Evolutionary conservation across 1,140 invertebrate species (phyloP), one percentile per base, ranked within the genome.

Genomic region (Aphis gossypii): DNA sequence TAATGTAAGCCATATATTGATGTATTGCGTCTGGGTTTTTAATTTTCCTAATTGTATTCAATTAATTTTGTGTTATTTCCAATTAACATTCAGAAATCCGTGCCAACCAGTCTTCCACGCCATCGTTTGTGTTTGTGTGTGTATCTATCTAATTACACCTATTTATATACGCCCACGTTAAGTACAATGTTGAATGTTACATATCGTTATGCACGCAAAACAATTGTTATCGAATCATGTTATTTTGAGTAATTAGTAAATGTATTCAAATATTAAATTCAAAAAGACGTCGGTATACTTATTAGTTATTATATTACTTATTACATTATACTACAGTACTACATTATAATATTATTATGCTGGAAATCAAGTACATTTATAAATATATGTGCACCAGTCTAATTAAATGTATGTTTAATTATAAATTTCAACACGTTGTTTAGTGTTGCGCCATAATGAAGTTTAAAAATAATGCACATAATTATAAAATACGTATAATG

Each of bases 41-140:
- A n/a, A 41, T 84, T 44, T 41, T 41, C 23, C 83, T 44, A 41
- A 41, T 84, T 41, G 38, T 25, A 25, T 84, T 84, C 83, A 84
- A 84, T 84, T 86, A 86, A 46, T 86, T 46, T 86, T 30, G 41
- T 46, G 84, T 89, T 20, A 23, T 89, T 76, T 54, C 87, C 20
- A 89, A 89, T 89, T 89, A 89, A 54, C 54, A 89, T 89, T 89
- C 87, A 54, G 48, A 89, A 89, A 89, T 54, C n/a, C 48, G n/a
- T 54, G 87, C n/a, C 48, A 54, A 18, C 38, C n/a, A n/a, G 35
- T 89, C n/a, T 11, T 54, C 8, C 2, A 48, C 7, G 21, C 21
- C 44, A 41, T 88, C 18, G 21, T 38, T 25, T 35, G 48, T 54
- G 46, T 11, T 7, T 25, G 46, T 48, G 46, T 48, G 8, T 38